Conservation (phyloP, 2,113 vertebrate species). For the Melanocharis versteri region DNA sequence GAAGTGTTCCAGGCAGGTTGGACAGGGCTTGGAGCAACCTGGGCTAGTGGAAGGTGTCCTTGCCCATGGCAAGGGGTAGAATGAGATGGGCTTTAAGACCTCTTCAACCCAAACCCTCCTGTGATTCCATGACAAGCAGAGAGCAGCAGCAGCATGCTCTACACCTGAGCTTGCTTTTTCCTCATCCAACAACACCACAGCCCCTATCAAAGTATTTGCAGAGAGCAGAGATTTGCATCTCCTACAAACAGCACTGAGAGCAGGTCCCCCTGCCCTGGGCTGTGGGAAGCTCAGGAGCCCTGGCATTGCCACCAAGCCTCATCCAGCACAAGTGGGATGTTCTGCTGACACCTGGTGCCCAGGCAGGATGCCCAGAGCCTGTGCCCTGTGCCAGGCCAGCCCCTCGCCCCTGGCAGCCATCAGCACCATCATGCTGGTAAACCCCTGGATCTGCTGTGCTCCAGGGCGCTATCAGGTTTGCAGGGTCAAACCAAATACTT, state of each 20-base stretch:
- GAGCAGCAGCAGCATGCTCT: not conserved
- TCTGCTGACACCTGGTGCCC: constrained; percentile 53
- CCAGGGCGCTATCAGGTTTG: too few species aligned
- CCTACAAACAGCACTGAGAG: not conserved
- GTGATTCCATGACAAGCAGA: not conserved
- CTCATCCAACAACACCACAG: not conserved
- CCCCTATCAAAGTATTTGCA: not conserved
- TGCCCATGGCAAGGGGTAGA: not conserved
- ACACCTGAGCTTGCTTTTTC: not conserved
- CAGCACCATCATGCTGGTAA: not conserved
- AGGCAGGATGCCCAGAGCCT: not conserved
- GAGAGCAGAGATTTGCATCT: not conserved
- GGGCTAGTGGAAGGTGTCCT: not conserved
- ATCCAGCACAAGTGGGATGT: not conserved
- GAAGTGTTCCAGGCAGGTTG: not conserved
- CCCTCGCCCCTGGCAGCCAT: not conserved
- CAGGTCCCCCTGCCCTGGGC: not conserved
- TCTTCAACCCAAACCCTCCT: not conserved
- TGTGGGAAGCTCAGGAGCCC: not conserved
- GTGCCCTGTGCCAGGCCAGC: fast-evolving
- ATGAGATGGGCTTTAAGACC: too few species aligned
- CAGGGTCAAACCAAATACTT: not conserved
- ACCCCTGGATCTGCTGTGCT: fast-evolving
- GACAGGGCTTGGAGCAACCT: not conserved
- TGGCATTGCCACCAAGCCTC: not conserved